Conservation (phyloP, 1,140 invertebrate genomes). For the Macrotrachela quadricornifera region DNA sequence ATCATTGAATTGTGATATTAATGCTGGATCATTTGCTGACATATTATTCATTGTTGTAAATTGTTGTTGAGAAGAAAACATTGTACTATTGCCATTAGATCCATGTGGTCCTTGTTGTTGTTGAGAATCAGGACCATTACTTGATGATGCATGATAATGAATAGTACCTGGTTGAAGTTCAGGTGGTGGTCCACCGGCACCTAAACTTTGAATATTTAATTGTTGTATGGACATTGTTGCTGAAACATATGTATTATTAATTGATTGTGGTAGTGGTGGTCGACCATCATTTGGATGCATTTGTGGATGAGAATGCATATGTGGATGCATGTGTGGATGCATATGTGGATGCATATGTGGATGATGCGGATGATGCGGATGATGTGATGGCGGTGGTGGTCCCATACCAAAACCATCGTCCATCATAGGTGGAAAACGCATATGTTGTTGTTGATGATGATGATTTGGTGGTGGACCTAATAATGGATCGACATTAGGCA, state of each 20-base stretch:
- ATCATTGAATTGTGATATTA: too few relatives aligned
- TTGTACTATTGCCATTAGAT: too few relatives aligned
- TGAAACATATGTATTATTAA: constrained; percentile 36
- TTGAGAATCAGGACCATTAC: too few relatives aligned
- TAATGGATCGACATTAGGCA: background rate
- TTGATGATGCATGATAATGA: too few relatives aligned
- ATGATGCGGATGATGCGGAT: background rate
- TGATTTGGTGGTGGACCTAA: constrained; percentile 8
- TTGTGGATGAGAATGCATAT: constrained; percentile 8
- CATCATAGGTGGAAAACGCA: constrained; percentile 11
- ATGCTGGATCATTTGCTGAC: too few relatives aligned
- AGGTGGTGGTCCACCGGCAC: constrained; percentile 9
- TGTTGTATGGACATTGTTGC: constrained; percentile 35
- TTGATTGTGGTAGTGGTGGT: constrained; percentile 21
- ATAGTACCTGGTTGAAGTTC: background rate
- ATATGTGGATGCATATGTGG: background rate
- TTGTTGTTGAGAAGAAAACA: too few relatives aligned
- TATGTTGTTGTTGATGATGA: constrained; percentile 11
- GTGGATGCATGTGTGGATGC: background rate
- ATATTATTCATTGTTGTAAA: too few relatives aligned
- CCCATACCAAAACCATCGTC: constrained; percentile 7
- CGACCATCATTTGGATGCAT: constrained; percentile 10
- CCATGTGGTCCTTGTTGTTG: too few relatives aligned
- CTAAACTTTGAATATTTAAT: constrained; percentile 34
- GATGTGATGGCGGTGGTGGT: constrained; percentile 8